These are phyloP conservation scores for Lepidurus couesii DNA, from an alignment of 1,140 invertebrate genomes.

Conservation along the genomic window DNA sequence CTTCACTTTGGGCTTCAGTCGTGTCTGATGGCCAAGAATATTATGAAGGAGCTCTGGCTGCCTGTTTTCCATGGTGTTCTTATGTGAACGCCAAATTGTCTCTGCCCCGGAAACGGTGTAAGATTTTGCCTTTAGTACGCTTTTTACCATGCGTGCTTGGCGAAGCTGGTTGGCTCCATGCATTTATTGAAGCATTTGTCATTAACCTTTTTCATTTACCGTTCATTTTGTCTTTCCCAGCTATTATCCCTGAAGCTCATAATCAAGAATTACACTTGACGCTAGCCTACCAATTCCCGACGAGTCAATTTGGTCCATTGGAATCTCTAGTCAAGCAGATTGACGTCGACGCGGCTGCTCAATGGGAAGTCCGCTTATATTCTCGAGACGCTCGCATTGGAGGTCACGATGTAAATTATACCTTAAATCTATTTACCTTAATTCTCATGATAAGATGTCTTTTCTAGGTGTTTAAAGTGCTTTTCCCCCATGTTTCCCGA, in stretches of 20 bases:
- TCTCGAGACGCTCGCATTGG: slow-evolving; percentile 69
- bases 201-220: slow-evolving; percentile 1
- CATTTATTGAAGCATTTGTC: background rate
- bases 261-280: slow-evolving; percentile 80
- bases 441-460: slow-evolving; percentile 33
- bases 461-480: slow-evolving; percentile 67
- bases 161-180: slow-evolving; percentile 23
- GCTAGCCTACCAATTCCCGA: slow-evolving; percentile 77
- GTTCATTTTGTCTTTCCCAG: slow-evolving; percentile 46
- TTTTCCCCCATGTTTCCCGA: slow-evolving; percentile 66
- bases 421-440: background rate
- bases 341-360: slow-evolving; percentile 55
- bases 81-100: slow-evolving; percentile 45
- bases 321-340: slow-evolving; percentile 66
- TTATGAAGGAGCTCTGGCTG: slow-evolving; percentile 57
- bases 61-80: slow-evolving; percentile 64
- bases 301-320: slow-evolving; percentile 61
- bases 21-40: slow-evolving; percentile 60
- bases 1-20: slow-evolving; percentile 42
- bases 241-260: slow-evolving; percentile 63
- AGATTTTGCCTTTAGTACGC: slow-evolving; percentile 35
- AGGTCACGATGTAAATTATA: slow-evolving; percentile 60
- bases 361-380: slow-evolving; percentile 80
- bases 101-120: slow-evolving; percentile 48
- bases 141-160: background rate